phyloP scores from a whole-genome alignment of 2,888 invertebrate species.

The Auanema freiburgensis region DNA sequence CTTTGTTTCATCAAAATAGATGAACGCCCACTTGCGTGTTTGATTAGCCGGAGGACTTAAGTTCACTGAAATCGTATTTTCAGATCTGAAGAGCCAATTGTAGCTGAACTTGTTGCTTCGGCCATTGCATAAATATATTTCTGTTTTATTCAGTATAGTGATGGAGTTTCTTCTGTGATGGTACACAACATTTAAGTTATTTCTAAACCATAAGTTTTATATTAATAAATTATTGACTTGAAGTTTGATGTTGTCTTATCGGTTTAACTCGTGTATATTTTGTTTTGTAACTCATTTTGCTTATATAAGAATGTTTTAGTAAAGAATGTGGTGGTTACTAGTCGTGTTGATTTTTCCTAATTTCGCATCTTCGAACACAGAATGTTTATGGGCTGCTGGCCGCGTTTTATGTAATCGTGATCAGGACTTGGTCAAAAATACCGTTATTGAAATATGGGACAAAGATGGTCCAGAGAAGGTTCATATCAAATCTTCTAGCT shows the following conservation, averaged over 20 bases:
- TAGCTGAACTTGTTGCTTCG: conserved; percentile 40
- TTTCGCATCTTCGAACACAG: conserved; percentile 33
- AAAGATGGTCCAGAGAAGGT: conserved; percentile 45
- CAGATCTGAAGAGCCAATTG: conserved; percentile 38
- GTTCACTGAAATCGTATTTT: conserved; percentile 7
- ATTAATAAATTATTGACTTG: conserved; percentile 1
- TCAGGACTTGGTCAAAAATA: conserved; percentile 34
- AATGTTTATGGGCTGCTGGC: conserved; percentile 59
- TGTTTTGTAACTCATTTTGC: background rate
- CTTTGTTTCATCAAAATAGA: background rate
- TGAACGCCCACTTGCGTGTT: background rate
- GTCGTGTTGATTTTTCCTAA: conserved; percentile 9
- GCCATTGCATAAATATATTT: conserved; percentile 37
- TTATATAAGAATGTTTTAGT: background rate
- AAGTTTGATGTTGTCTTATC: conserved; percentile 9
- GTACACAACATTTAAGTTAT: conserved; percentile 3
- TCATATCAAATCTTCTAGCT: conserved; percentile 4
- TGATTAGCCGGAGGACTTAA: background rate
- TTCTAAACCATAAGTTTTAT: conserved; percentile 4
- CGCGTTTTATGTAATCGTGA: conserved; percentile 42
- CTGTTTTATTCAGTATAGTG: too few species aligned
- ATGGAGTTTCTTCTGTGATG: too few species aligned
- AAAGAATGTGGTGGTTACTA: conserved; percentile 10
- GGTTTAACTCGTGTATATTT: background rate
- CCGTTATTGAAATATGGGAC: conserved; percentile 54